Evolutionary conservation across 2,888 invertebrate species (phyloP), one percentile per base, ranked within the genome.

Genomic region (Hypena proboscidalis): DNA sequence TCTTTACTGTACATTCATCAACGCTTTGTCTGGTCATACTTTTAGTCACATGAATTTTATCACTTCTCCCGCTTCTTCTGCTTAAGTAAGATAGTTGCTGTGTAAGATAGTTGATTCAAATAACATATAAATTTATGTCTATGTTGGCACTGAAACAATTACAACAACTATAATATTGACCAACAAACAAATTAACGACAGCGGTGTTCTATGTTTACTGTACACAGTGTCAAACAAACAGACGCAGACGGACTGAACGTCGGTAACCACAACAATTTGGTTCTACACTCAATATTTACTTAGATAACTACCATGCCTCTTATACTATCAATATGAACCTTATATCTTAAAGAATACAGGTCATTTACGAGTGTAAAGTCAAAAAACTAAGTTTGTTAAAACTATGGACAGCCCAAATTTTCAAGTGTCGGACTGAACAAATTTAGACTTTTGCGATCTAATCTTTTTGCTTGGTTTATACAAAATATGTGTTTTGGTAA

Each of bases 241-340:
- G 58, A 75, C 57, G 62, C 72, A 71, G 58, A 75, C 57, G 62
- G 62, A 65, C 71, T 44, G 58, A 56, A 57, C 65, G 66, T 67
- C 64, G 70, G 69, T 70, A 74, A 71, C 83, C 81, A 72, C 80
- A 74, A 80, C 83, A 82, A 81, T 83, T 85, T 77, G 68, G 75
- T 65, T 62, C 68, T 62, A 59, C 58, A 75, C 73, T 71, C 65
- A 62, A 72, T 83, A 78, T 85, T 83, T 79, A 74, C 81, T 79
- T 70, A 78, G 74, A 79, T 76, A 80, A 79, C 74, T 73, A 66
- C 77, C 58, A 75, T 58, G 27, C 39, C 64, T 34, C 11, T 20
- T 8, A 29, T 63, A 35, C 71, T 19, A 2, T 3, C 2, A 17
- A 6, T 9, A 6, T 17, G 33, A 11, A 56, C 58, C 14, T 33